Evolutionary conservation across 2,797 vertebrate species (phyloP), one percentile per base, ranked within the genome.

Genomic region (Eulemur mongoz): DNA sequence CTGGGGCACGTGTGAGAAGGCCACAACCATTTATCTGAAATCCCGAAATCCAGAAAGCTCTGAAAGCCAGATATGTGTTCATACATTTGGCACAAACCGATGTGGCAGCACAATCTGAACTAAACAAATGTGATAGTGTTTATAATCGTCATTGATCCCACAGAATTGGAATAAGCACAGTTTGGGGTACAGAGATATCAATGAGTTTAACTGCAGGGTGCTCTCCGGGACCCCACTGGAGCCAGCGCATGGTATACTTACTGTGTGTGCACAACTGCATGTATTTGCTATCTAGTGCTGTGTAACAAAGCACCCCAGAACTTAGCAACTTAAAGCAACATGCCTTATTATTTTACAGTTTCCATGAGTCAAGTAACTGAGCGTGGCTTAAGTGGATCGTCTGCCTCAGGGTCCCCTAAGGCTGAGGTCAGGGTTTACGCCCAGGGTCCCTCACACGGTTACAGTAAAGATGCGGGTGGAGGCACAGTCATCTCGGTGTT

Each of bases 31-130:
- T 94, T 85, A 80, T 92, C 54, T 65, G 43, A 96, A 92, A 65
- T 61, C 80, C 35, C 22, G 1, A 50, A 96, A 95, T 96, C 72
- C 61, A 72, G 73, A 92, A 88, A 89, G 69, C 69, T 86, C 79
- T 59, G 81, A 85, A 78, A 94, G 69, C 54, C 54, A 89, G 91
- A 84, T 81, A 63, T 84, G 88, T 84, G 65, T 84, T 83, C 81
- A 48, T 91, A 88, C 59, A 90, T 93, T 87, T 90, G 95, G 80
- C 79, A 81, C 59, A 61, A 63, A 87, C 3, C 54, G 17, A 57
- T 13, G 67, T 43, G 76, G 32, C 11, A 11, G 50, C 52, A 35
- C 40, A 84, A 22, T 72, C 12, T 13, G 92, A 91, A 80, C 27
- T 13, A 57, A 92, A 15, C 12, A 79, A 78, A 65, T 10, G 18